phyloP scores from a whole-genome alignment of 2,888 invertebrate species.

The Scelioninae gen. 1 region DNA sequence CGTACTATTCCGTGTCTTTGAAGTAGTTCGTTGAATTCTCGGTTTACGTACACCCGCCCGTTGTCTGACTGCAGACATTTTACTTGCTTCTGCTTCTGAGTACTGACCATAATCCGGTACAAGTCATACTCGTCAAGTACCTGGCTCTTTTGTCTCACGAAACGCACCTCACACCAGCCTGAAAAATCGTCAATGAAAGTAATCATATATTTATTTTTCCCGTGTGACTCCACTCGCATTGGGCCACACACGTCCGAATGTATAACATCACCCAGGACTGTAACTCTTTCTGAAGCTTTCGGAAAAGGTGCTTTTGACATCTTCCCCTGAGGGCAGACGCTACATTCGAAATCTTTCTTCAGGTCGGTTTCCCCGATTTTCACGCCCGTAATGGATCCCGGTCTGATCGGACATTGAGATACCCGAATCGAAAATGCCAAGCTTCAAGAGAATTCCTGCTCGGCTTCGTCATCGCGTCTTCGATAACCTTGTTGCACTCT shows the following conservation, averaged over 20 bases:
- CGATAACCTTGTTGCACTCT: neutral
- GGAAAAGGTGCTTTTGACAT: conserved; percentile 12
- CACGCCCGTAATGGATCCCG: conserved; percentile 3
- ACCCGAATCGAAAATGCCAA: conserved; percentile 8
- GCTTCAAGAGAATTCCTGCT: neutral
- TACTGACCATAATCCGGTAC: conserved; percentile 38
- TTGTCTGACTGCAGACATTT: conserved; percentile 37
- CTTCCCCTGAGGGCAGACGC: conserved; percentile 19
- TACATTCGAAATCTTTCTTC: conserved; percentile 8
- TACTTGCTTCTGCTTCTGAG: conserved; percentile 11
- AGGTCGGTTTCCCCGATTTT: conserved; percentile 9
- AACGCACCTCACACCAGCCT: conserved; percentile 72
- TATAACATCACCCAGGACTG: conserved; percentile 65
- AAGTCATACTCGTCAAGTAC: conserved; percentile 53
- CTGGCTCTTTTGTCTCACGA: conserved; percentile 48
- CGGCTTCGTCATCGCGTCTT: neutral
- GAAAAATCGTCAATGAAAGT: conserved; percentile 74
- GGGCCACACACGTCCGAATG: conserved; percentile 54
- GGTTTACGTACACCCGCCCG: conserved; percentile 25
- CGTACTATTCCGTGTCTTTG: conserved; percentile 17
- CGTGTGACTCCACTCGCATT: conserved; percentile 62
- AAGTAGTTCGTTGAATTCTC: conserved; percentile 11
- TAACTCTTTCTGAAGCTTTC: conserved; percentile 22
- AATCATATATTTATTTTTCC: conserved; percentile 69
- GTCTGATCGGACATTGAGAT: neutral